Conservation (phyloP, 2,113 vertebrate species). For the Mixornis gularis region DNA sequence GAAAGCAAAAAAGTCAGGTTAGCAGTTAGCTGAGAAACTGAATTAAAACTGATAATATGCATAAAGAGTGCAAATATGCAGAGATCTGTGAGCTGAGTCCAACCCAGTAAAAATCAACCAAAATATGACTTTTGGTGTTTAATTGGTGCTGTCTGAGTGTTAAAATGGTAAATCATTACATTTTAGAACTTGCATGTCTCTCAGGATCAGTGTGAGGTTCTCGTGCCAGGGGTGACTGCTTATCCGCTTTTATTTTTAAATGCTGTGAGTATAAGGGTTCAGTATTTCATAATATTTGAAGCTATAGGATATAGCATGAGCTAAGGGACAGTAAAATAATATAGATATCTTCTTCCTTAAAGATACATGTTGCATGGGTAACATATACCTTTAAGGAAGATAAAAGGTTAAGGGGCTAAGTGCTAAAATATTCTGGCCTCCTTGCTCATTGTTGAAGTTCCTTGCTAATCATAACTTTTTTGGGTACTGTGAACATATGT, state of each 20-base stretch:
- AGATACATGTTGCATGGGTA: neutral
- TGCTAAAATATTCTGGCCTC: neutral
- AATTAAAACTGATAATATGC: neutral
- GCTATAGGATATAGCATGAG: neutral
- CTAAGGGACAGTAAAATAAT: neutral
- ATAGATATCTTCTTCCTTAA: neutral
- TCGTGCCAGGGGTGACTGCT: neutral
- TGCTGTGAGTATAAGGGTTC: neutral
- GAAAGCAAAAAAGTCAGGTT: neutral
- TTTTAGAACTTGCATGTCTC: neutral
- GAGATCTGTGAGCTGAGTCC: neutral
- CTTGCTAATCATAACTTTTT: neutral
- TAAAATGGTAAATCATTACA: neutral
- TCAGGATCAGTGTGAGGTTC: neutral
- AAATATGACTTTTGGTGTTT: neutral
- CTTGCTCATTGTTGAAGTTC: neutral
- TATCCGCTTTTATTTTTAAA: neutral
- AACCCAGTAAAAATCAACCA: neutral
- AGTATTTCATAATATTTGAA: neutral
- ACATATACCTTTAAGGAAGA: too few relatives aligned
- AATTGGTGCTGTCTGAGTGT: neutral
- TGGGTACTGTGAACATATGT: neutral
- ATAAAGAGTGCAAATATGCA: neutral
- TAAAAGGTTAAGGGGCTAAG: neutral
- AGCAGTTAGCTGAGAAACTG: neutral